A percentile compares a stretch with the other conserved stretches of the same genome.
phyloP scores from a whole-genome alignment of 2,797 vertebrate genomes.

The Erpetoichthys calabaricus region DNA sequence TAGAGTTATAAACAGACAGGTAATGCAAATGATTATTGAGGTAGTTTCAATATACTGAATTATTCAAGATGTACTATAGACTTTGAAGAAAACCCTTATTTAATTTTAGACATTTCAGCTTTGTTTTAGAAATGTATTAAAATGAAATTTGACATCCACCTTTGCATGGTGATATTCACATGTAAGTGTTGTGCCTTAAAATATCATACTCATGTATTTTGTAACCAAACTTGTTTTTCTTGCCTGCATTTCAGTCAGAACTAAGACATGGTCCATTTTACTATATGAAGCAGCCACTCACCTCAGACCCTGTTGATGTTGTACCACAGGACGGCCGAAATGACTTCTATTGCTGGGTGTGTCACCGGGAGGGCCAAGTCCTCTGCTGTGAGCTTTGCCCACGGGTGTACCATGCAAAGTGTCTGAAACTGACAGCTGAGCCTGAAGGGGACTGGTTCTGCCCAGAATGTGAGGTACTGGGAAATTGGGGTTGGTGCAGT shows the following conservation, averaged over 20 bases:
- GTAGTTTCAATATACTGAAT: no score
- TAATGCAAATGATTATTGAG: no score
- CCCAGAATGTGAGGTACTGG: conserved; percentile 77
- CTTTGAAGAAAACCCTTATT: no score
- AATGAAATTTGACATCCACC: no score
- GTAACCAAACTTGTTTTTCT: conserved; percentile 88
- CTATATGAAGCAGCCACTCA: conserved; percentile 92
- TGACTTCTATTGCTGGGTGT: conserved; percentile 99
- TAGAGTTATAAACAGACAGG: no score
- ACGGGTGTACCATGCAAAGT: conserved; percentile 99
- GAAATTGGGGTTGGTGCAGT: not conserved
- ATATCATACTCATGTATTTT: conserved; percentile 60
- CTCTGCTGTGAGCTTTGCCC: conserved; percentile 99
- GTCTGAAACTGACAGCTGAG: conserved; percentile 92
- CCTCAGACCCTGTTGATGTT: conserved; percentile 99
- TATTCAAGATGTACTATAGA: no score
- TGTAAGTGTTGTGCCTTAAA: no score
- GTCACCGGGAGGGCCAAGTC: conserved; percentile 95
- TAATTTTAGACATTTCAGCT: no score
- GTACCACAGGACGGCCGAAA: conserved; percentile 99
- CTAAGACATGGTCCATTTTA: conserved; percentile 99
- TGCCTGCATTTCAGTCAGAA: conserved; percentile 96
- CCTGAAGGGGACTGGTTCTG: conserved; percentile 98
- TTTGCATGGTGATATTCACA: no score
- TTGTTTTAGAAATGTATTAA: no score